Evolutionary conservation across 2,888 invertebrate species (phyloP).

Genomic region (Deilephila elpenor): DNA sequence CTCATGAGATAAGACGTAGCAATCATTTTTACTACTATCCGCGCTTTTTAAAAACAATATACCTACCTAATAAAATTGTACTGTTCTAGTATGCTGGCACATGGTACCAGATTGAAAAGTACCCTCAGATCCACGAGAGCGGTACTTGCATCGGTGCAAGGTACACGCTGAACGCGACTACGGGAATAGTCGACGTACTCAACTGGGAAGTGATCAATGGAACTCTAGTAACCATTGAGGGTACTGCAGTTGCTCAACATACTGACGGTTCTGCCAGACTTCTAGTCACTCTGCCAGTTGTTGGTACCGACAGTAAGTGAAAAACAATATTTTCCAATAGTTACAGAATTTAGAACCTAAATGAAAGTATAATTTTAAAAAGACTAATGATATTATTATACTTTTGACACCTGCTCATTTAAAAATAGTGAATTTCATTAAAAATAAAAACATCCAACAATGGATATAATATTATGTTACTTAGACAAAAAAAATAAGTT

Average conservation of each 20-base stretch:
- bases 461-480: too few species aligned
- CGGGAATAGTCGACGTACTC: slow-evolving; percentile 57
- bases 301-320: slow-evolving; percentile 56
- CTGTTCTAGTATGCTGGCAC: slow-evolving; percentile 66
- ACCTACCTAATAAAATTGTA: too few species aligned
- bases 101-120: slow-evolving; percentile 73
- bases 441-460: too few species aligned
- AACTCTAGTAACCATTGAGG: slow-evolving; percentile 56
- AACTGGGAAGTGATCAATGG: slow-evolving; percentile 70
- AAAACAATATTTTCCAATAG: too few species aligned
- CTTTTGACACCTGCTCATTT: too few species aligned
- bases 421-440: background rate
- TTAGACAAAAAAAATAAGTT: too few species aligned
- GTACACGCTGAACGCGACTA: slow-evolving; percentile 53
- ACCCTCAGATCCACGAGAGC: slow-evolving; percentile 58
- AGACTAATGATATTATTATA: too few species aligned
- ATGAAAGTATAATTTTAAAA: too few species aligned
- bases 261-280: slow-evolving; percentile 62
- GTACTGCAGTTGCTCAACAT: slow-evolving; percentile 58
- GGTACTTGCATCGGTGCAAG: slow-evolving; percentile 65
- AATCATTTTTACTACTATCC: too few species aligned
- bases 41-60: too few species aligned
- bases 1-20: too few species aligned
- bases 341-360: too few species aligned
- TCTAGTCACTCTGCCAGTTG: slow-evolving; percentile 54